Evolutionary conservation across 2,797 vertebrate genomes (phyloP).

Genomic region (Scarus forsteni): DNA sequence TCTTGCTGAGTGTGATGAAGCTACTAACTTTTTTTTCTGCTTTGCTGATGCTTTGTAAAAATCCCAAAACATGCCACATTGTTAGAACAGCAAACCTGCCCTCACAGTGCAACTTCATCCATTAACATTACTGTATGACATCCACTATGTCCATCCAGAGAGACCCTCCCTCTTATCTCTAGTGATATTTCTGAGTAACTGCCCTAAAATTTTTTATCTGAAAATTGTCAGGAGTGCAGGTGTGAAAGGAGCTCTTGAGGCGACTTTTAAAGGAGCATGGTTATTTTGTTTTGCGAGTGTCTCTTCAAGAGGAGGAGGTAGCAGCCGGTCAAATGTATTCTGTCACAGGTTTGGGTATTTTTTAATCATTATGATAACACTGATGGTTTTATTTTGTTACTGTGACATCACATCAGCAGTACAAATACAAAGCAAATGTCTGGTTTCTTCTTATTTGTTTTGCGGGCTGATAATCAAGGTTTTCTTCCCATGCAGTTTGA

Average conservation of each 20-base stretch:
- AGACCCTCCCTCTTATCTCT: too few relatives aligned
- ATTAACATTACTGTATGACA: too few relatives aligned
- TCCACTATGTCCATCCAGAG: too few relatives aligned
- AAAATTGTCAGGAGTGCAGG: too few relatives aligned
- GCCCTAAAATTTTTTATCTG: too few relatives aligned
- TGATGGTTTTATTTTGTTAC: constrained; percentile 11
- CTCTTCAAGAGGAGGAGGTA: constrained; percentile 56
- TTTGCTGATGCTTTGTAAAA: too few relatives aligned
- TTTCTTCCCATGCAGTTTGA: constrained; percentile 56
- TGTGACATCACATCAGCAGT: constrained; percentile 4
- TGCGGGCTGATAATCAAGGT: constrained; percentile 16
- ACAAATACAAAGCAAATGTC: constrained; percentile 41
- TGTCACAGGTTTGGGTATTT: constrained; percentile 9
- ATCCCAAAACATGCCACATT: too few relatives aligned
- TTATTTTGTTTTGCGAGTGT: constrained; percentile 27
- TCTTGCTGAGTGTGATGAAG: too few relatives aligned
- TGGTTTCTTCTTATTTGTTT: constrained; percentile 12
- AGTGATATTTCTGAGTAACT: too few relatives aligned
- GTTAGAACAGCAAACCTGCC: too few relatives aligned
- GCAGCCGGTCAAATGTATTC: constrained; percentile 35
- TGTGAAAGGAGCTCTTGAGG: constrained; percentile 8
- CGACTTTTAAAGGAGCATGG: constrained; percentile 38
- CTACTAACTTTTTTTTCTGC: too few relatives aligned
- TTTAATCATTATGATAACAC: neutral
- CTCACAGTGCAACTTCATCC: too few relatives aligned